Evolutionary conservation across 2,888 invertebrate genomes (phyloP), one percentile per base, ranked within the genome.

Genomic region (Loripinus fragilis): DNA sequence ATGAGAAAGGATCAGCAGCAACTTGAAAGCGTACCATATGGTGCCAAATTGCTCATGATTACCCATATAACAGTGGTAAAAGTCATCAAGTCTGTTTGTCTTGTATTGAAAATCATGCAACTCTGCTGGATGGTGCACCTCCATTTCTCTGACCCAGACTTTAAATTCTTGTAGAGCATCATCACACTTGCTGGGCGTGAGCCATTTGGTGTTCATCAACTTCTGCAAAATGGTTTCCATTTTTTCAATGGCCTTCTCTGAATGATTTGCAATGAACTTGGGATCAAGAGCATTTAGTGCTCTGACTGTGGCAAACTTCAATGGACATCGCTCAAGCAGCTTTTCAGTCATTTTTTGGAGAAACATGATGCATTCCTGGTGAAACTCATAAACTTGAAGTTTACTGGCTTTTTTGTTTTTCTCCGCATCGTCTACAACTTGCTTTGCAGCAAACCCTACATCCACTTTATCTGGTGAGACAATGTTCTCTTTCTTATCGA

Each of bases 1-100:
- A 76, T 80, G 79, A 38, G 79, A 80, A 15, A 80, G 65, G 42
- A 75, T 70, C 10, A 80, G 23, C 33, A 79, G 15, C 48, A 72
- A 12, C 64, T 75, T 68, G 17, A 79, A 75, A 38, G 35, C 60
- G 35, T 25, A 15, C 60, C 52, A 71, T 60, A 73, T n/a, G 42
- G 66, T 23, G 7, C 28, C 73, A 52, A 55, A 77, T 28, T 73
- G 45, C 41, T 60, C 60, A 45, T 42, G 23, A 8, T 20, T 35
- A 1, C 12, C 60, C 25, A 77, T 17, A 48, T 65, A 64, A 38
- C 17, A 28, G 50, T 69, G 28, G 45, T 73, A 73, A 64, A 77
- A 65, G 45, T 77, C 65, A 73, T 77, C 77, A 48, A 77, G 50
- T 55, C 69, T 69, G 23, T 73, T 52, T 38, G 25, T 48, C 41